A percentile compares a stretch with the other conserved stretches of the same genome.
These are phyloP conservation scores for Dermatophagoides farinae DNA, from an alignment of 1,140 invertebrate species.

Conservation along the genomic window DNA sequence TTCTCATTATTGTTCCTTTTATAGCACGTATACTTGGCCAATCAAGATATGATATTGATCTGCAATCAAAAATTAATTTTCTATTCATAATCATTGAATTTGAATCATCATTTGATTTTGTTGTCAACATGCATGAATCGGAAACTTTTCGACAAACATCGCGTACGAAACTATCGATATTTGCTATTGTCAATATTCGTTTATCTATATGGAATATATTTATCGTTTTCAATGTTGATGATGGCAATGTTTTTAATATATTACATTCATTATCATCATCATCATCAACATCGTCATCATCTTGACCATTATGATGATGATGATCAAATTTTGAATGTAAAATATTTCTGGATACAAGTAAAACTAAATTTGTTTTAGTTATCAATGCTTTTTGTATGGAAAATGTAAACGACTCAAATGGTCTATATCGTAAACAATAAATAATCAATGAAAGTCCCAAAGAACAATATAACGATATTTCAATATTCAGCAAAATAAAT, in stretches of 20 bases:
- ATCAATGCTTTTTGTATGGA: not conserved
- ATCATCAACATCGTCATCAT: not conserved
- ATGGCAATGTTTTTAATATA: not conserved
- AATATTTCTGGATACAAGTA: not conserved
- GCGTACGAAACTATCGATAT: conserved; percentile 1
- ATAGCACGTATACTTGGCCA: conserved; percentile 2
- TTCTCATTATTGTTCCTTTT: not conserved
- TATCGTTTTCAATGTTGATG: not conserved
- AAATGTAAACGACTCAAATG: not conserved
- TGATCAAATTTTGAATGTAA: not conserved
- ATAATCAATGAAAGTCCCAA: not conserved
- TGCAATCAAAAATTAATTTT: not conserved
- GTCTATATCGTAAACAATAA: not conserved
- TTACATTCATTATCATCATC: not conserved
- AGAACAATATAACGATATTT: not conserved
- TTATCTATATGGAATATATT: not conserved
- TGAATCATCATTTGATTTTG: not conserved
- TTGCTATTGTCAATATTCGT: not conserved
- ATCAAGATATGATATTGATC: not conserved
- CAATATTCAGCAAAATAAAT: not conserved
- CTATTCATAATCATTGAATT: not conserved
- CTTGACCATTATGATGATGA: not conserved
- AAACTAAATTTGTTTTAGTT: not conserved
- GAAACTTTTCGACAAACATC: not conserved
- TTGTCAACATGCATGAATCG: not conserved